phyloP scores from a whole-genome alignment of 2,113 vertebrate species.

The Prochilodus magdalenae region DNA sequence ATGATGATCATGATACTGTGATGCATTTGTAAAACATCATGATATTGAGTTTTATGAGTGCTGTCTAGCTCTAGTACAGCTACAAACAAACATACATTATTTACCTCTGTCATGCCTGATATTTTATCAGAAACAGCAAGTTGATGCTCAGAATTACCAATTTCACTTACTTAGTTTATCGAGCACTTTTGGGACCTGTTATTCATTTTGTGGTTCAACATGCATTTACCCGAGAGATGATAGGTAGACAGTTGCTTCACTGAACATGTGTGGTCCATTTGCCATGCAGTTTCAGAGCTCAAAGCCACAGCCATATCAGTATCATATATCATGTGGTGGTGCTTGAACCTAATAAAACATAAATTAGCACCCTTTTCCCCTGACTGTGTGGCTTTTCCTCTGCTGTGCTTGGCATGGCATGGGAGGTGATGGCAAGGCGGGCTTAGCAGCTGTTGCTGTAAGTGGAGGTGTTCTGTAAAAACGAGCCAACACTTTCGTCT shows the following conservation, averaged over 20 bases:
- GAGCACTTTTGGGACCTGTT: background rate
- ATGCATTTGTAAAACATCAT: background rate
- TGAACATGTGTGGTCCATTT: background rate
- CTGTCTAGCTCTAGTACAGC: background rate
- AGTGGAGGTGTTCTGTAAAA: conserved; percentile 22
- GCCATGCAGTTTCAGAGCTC: background rate
- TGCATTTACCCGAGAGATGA: background rate
- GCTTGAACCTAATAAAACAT: conserved; percentile 41
- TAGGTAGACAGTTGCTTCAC: background rate
- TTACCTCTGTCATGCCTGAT: background rate
- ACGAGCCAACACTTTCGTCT: conserved; percentile 2
- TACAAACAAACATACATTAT: background rate
- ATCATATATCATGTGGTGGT: conserved; percentile 27
- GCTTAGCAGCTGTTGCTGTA: conserved; percentile 41
- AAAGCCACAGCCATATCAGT: conserved; percentile 12
- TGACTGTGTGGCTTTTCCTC: conserved; percentile 11
- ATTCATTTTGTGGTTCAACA: conserved; percentile 27
- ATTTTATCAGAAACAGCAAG: background rate
- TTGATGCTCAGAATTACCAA: background rate
- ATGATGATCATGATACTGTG: background rate
- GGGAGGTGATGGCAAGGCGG: conserved; percentile 8
- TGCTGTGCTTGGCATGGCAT: conserved; percentile 32
- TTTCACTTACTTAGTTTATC: background rate
- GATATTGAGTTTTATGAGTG: background rate
- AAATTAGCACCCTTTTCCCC: conserved; percentile 37